Percentiles rank a stretch among this genome's conserved stretches.
phyloP scores from a whole-genome alignment of 2,113 vertebrate genomes.

The Tyto alba region DNA sequence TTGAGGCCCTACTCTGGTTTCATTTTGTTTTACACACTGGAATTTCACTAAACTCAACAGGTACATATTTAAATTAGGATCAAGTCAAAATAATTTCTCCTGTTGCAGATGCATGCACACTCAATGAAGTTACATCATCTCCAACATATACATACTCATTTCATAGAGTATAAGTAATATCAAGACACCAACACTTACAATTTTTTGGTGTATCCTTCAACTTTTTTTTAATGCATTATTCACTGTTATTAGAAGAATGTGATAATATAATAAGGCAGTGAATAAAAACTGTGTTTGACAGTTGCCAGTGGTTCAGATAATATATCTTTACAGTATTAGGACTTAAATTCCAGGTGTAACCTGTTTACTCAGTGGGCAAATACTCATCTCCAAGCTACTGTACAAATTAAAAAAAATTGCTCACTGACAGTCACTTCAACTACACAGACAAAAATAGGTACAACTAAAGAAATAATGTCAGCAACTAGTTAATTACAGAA shows the following conservation, averaged over 20 bases:
- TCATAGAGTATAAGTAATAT: accelerated
- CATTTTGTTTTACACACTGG: background rate
- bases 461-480: background rate
- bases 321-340: background rate
- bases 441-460: background rate
- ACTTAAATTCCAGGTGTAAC: background rate
- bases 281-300: background rate
- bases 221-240: background rate
- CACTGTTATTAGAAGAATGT: background rate
- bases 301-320: background rate
- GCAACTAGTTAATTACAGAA: background rate
- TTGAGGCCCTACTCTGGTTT: background rate
- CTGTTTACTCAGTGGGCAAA: background rate
- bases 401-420: background rate
- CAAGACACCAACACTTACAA: accelerated
- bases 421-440: background rate
- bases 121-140: background rate
- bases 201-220: background rate
- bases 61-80: background rate
- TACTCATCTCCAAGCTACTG: background rate
- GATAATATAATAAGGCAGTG: background rate
- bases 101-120: accelerated
- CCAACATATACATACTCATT: background rate
- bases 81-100: background rate
- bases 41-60: background rate